Conservation (phyloP, 2,797 vertebrate genomes). For the Clarias fuscus region DNA sequence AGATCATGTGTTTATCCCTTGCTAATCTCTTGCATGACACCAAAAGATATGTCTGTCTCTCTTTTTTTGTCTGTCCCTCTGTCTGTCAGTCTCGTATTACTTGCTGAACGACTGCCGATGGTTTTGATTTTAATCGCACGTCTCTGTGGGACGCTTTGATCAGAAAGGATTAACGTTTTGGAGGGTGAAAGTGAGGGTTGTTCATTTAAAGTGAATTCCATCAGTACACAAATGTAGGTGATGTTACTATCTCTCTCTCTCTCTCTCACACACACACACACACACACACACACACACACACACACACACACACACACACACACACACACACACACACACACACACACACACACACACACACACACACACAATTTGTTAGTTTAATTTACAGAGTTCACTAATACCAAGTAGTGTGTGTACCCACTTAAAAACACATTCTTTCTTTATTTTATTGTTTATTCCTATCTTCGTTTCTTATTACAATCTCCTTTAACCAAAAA, state of each 20-base stretch:
- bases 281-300: neutral
- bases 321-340: neutral
- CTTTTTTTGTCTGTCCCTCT: slow-evolving; percentile 46
- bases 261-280: neutral
- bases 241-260: too few species aligned
- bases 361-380: neutral
- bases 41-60: slow-evolving; percentile 44
- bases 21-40: slow-evolving; percentile 56
- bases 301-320: neutral
- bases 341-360: too few species aligned
- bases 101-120: slow-evolving; percentile 42
- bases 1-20: slow-evolving; percentile 47
- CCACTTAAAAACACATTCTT: too few species aligned
- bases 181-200: neutral
- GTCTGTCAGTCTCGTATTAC: slow-evolving; percentile 42
- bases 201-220: slow-evolving; percentile 1
- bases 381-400: too few species aligned
- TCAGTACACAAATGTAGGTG: neutral
- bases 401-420: too few species aligned
- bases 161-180: slow-evolving; percentile 1
- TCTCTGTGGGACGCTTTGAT: slow-evolving; percentile 45
- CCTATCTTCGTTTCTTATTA: too few species aligned
- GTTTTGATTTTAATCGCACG: slow-evolving; percentile 48
- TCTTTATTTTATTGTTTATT: too few species aligned
- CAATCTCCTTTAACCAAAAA: too few species aligned